Evolutionary conservation across 2,113 vertebrate species (phyloP), one percentile per base, ranked within the genome.

Genomic region (Prinia subflava): DNA sequence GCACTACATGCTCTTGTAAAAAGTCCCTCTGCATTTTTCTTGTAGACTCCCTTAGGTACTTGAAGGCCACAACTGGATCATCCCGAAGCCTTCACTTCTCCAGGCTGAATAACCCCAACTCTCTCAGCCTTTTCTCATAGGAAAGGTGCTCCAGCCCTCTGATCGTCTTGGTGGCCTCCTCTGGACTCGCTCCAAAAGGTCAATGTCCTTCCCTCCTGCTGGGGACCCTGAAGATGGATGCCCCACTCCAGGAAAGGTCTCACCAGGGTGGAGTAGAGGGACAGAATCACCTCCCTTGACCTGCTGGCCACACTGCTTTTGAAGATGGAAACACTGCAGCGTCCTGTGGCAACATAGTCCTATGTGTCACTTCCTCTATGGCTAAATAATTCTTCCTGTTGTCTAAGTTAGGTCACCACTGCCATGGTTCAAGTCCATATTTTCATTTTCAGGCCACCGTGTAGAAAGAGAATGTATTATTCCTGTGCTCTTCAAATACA

Each of bases 151-250:
- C 31, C 41, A 69, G 23, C 25, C 17, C 31, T 63, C 47, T 35
- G 10, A 17, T 55, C 31, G 35, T 55, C 30, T 69, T 62, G 39
- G 17, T 69, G 41, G 30, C 47, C 41, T 56, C 47, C 35, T 55
- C 63, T 69, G 55, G 23, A 23, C 31, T 47, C 0, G 0, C 10
- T 69, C 35, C 56, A 69, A 24, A 15, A 49, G 21, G 14, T 47
- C 23, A 7, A 1, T 47, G 30, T 27, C 62, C 47, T 41, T 55
- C 14, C 20, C 22, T 46, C 31, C 63, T 55, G 18, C 22, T 56
- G 41, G 21, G 25, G 35, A 55, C 21, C 9, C 35, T 25, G 41
- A 17, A 68, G 21, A 24, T 31, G n/a, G 41, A 33, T 69, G 41
- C 24, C 35, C 15, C 49, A 42, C 25, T 77, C n/a, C 49, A 37